phyloP scores from a whole-genome alignment of 92 coral and sea anemone species.

The Heteractis magnifica region DNA sequence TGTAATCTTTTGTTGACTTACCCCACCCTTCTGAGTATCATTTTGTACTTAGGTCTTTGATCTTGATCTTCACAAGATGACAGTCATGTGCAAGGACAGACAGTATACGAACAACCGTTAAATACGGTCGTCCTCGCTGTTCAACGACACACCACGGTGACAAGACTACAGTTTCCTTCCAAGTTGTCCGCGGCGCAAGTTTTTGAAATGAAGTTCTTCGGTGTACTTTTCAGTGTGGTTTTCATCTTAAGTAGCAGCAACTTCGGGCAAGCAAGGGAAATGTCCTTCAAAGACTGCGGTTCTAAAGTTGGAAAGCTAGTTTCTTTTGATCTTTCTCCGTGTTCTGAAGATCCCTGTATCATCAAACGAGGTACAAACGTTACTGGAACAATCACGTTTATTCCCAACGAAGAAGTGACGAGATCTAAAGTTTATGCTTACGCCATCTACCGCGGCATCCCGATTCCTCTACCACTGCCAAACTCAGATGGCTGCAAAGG shows the following conservation, averaged over 20 bases:
- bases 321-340: slow-evolving; percentile 56
- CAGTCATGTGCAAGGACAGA: background rate
- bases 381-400: slow-evolving; percentile 45
- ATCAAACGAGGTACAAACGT: slow-evolving; percentile 59
- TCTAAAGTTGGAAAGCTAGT: slow-evolving; percentile 39
- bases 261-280: slow-evolving; percentile 7
- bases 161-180: no score
- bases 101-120: no score
- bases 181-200: no score
- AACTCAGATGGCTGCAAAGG: slow-evolving; percentile 58
- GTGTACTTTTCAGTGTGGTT: no score
- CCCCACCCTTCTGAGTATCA: background rate
- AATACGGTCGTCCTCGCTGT: no score
- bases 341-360: slow-evolving; percentile 65
- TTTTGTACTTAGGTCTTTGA: no score
- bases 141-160: no score
- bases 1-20: background rate
- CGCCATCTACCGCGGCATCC: slow-evolving; percentile 49
- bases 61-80: background rate
- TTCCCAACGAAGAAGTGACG: slow-evolving; percentile 63
- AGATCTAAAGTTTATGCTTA: slow-evolving; percentile 51
- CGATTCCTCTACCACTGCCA: slow-evolving; percentile 60
- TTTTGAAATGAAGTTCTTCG: no score
- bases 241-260: no score
- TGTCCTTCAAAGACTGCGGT: slow-evolving; percentile 30